Conservation (phyloP, 2,113 vertebrate species). For the Atrichornis clamosus region DNA sequence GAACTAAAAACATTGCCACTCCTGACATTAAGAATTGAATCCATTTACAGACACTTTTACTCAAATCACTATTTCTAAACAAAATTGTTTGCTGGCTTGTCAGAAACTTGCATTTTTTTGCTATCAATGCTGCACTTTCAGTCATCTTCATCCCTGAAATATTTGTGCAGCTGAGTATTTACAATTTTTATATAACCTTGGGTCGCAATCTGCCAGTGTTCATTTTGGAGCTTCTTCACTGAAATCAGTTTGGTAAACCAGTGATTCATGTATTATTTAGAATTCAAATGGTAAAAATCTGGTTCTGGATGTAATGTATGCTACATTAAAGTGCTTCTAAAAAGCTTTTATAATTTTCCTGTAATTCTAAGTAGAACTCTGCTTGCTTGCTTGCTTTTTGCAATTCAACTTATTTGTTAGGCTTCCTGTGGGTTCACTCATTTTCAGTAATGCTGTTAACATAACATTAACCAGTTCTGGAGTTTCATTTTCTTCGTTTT, state of each 20-base stretch:
- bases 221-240: not conserved
- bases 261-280: not conserved
- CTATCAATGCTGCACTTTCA: not conserved
- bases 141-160: not conserved
- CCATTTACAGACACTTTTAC: not conserved
- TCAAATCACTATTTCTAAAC: not conserved
- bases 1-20: not conserved
- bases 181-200: not conserved
- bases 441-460: not conserved
- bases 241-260: not conserved
- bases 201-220: not conserved
- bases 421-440: not conserved
- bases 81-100: not conserved
- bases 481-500: not conserved
- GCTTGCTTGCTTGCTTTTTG: not conserved
- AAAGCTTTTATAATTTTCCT: not conserved
- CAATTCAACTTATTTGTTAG: not conserved
- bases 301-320: not conserved
- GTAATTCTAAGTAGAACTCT: not conserved
- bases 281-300: not conserved
- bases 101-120: not conserved
- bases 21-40: not conserved
- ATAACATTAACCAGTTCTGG: not conserved
- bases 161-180: not conserved
- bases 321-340: not conserved